Evolutionary conservation across 2,888 invertebrate genomes (phyloP).

Genomic region (Cosmia trapezina): DNA sequence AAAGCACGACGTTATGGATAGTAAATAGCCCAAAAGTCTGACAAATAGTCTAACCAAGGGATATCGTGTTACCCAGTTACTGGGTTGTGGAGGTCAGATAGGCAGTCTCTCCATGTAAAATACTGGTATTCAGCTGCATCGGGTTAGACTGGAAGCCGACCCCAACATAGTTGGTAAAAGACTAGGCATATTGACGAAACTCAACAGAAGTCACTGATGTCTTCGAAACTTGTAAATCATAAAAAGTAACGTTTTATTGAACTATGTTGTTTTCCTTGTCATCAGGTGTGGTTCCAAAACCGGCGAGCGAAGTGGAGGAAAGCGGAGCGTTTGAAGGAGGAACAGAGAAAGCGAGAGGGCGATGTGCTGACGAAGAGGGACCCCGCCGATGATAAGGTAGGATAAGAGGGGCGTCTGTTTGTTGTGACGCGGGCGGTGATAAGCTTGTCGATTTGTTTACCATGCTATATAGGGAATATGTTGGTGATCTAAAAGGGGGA

Average conservation of each 20-base stretch:
- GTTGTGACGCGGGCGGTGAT: background rate
- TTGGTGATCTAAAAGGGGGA: background rate
- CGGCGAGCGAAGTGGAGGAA: slow-evolving; percentile 98
- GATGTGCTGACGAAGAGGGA: slow-evolving; percentile 92
- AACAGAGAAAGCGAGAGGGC: slow-evolving; percentile 95
- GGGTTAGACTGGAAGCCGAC: too few species aligned
- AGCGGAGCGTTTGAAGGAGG: slow-evolving; percentile 97
- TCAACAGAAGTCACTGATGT: background rate
- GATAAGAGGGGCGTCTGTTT: slow-evolving; percentile 21
- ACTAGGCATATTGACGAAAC: background rate
- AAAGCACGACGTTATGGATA: too few species aligned
- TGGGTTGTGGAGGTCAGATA: too few species aligned
- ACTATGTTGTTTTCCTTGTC: slow-evolving; percentile 32
- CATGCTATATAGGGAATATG: background rate
- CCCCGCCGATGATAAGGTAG: slow-evolving; percentile 90
- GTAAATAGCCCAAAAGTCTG: too few species aligned
- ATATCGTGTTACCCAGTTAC: too few species aligned
- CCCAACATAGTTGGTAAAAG: too few species aligned
- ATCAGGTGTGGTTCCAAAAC: slow-evolving; percentile 98
- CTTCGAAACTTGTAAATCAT: background rate
- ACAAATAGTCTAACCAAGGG: too few species aligned
- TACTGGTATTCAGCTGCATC: too few species aligned
- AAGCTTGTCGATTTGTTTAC: slow-evolving; percentile 9
- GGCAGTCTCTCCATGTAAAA: too few species aligned
- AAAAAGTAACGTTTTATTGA: background rate